Evolutionary conservation across 2,888 invertebrate species (phyloP).

Genomic region (Ceraclea dissimilis): DNA sequence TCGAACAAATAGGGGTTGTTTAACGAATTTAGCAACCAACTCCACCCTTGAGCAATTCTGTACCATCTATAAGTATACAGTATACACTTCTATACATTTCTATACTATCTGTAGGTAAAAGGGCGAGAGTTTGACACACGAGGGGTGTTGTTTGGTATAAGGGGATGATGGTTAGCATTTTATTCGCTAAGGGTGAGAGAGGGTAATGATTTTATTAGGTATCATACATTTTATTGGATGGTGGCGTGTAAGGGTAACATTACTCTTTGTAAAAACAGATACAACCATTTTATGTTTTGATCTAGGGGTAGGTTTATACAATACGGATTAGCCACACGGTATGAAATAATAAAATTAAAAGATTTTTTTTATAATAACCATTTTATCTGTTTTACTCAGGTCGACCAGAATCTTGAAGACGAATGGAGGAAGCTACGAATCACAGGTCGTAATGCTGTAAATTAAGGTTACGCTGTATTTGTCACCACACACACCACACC

Average conservation of each 20-base stretch:
- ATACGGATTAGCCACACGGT: background rate
- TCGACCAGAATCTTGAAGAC: too few species aligned
- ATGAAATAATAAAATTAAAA: too few species aligned
- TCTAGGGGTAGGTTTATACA: background rate
- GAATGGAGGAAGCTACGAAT: too few species aligned
- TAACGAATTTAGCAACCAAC: background rate
- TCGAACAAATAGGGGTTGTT: background rate
- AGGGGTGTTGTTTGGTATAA: background rate
- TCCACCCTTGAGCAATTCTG: too few species aligned
- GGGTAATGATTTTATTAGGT: conserved; percentile 16
- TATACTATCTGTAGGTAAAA: too few species aligned
- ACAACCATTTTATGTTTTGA: conserved; percentile 10
- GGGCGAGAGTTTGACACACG: background rate
- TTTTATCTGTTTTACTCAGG: too few species aligned
- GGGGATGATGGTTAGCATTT: background rate
- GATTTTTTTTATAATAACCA: too few species aligned
- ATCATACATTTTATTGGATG: conserved; percentile 12
- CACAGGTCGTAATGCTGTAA: too few species aligned
- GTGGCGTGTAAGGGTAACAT: conserved; percentile 4
- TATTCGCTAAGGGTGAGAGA: background rate
- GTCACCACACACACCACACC: too few species aligned
- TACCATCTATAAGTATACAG: too few species aligned
- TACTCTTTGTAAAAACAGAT: conserved; percentile 5
- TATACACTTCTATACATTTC: too few species aligned
- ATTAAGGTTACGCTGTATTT: too few species aligned